phyloP scores from a whole-genome alignment of 2,113 vertebrate species.

The Hippocampus barbouri region DNA sequence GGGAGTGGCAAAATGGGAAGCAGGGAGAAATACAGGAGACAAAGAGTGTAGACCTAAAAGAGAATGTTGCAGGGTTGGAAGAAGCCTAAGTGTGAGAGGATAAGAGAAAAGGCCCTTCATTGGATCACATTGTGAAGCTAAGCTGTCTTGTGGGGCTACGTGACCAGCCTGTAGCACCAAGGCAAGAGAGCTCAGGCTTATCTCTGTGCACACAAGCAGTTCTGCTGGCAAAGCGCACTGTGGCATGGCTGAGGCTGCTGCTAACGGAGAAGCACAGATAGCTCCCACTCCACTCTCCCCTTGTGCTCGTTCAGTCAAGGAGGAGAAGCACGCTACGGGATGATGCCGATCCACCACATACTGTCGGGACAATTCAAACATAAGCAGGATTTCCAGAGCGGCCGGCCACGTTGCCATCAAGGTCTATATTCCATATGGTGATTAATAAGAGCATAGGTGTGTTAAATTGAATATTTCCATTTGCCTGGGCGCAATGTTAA shows the following conservation, averaged over 20 bases:
- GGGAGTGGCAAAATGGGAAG: background rate
- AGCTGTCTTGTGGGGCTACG: slow-evolving; percentile 57
- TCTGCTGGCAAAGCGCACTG: slow-evolving; percentile 49
- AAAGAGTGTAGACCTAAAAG: background rate
- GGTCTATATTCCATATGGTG: slow-evolving; percentile 1
- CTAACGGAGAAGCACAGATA: slow-evolving; percentile 51
- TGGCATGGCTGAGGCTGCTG: slow-evolving; percentile 51
- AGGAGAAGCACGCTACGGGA: slow-evolving; percentile 7
- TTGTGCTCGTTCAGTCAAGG: background rate
- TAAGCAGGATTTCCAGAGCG: slow-evolving; percentile 19
- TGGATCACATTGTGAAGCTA: slow-evolving; percentile 48
- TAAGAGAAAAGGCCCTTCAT: slow-evolving; percentile 29
- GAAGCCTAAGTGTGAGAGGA: slow-evolving; percentile 8
- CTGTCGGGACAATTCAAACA: background rate
- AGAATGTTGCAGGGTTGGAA: slow-evolving; percentile 2
- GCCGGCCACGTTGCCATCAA: slow-evolving; percentile 5
- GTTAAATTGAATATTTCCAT: slow-evolving; percentile 11
- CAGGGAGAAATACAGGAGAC: slow-evolving; percentile 8
- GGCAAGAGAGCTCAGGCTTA: slow-evolving; percentile 55
- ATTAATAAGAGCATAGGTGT: background rate
- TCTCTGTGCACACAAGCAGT: slow-evolving; percentile 62
- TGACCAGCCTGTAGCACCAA: slow-evolving; percentile 48
- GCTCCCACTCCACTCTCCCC: slow-evolving; percentile 32
- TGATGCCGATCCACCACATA: slow-evolving; percentile 12
- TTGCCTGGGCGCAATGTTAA: slow-evolving; percentile 16